Base-by-base conservation (phyloP, 2,113 vertebrate species). In the Oreochromis tanganicae region DNA sequence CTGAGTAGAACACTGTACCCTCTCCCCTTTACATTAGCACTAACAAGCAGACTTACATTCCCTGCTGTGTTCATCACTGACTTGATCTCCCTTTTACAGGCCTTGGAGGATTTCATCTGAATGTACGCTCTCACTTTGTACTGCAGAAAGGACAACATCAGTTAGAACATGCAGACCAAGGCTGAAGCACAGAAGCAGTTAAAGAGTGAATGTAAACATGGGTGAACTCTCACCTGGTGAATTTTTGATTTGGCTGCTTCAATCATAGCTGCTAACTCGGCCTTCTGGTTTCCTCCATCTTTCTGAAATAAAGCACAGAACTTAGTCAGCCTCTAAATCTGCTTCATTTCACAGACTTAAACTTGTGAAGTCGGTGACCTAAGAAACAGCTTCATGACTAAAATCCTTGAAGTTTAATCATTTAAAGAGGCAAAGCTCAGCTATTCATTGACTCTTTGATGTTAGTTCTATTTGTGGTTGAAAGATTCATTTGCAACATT, bases 21-120 rank as follows among this genome's bases (percentile, higher is more conserved):
- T 43, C 68, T 46, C 21, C 13, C 0, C 41, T 48, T 4, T 10
- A 32, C 43, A 29, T 50, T 3, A 48, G 13, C 3, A 75, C n/a
- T 11, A 48, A 75, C 43, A 75, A 7, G 17, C 4, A 48, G 13
- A 97, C 99, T 98, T 94, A 99, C 99, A 85, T 99, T 99, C 81
- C 98, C 99, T 66, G 99, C 97, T 54, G 99, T 99, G 93, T 99
- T 99, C 99, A 99, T 99, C 91, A 99, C 98, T 4, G 99, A 99
- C 82, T 99, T 99, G 94, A 99, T 99, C 93, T 99, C 99, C 87
- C 99, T 96, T 94, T 99, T 99, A 93, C 99, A 99, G 2, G 99
- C 98, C 94, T 99, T 99, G 63, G 99, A 95, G 19, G 99, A 99
- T 90, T 99, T 99, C 98, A 99, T 99, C 88, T 99, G 98, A 52